A percentile compares a stretch with the other conserved stretches of the same genome.
phyloP scores from a whole-genome alignment of 1,140 invertebrate species.

The Heliconius himera region DNA sequence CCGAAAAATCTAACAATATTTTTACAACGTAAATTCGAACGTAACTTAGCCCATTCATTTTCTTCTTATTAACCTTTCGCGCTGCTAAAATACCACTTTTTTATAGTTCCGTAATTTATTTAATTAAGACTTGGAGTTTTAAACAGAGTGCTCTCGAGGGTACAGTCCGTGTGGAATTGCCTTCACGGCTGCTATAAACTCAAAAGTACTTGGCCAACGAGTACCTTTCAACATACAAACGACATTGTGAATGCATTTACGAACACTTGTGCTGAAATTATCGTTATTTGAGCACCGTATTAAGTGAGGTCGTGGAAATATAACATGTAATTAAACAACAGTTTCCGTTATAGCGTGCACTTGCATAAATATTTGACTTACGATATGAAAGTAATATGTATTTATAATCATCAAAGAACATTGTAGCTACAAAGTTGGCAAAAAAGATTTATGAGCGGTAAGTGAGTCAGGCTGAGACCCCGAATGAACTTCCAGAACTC shows the following conservation, averaged over 20 bases:
- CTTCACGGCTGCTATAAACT: slow-evolving; percentile 21
- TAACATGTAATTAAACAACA: too few relatives aligned
- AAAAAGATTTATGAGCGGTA: too few relatives aligned
- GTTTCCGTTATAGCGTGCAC: too few relatives aligned
- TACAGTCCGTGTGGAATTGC: slow-evolving; percentile 29
- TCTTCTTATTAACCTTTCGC: slow-evolving; percentile 20
- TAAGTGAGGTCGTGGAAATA: neutral
- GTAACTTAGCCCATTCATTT: slow-evolving; percentile 1
- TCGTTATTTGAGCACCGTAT: slow-evolving; percentile 12
- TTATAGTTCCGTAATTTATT: slow-evolving; percentile 25
- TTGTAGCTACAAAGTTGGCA: too few relatives aligned
- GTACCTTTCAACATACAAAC: slow-evolving; percentile 23
- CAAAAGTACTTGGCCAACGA: slow-evolving; percentile 24
- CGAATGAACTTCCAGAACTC: too few relatives aligned
- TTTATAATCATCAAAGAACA: neutral
- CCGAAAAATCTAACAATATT: neutral
- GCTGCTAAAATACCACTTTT: slow-evolving; percentile 23
- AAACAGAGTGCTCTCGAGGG: slow-evolving; percentile 20
- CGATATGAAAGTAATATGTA: neutral
- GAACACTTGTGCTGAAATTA: slow-evolving; percentile 14
- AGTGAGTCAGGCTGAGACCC: too few relatives aligned
- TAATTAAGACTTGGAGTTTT: slow-evolving; percentile 26
- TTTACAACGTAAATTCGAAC: neutral
- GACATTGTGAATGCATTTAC: slow-evolving; percentile 28
- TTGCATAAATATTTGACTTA: neutral